Percentiles rank a stretch among this genome's conserved stretches.
Conservation (phyloP, 2,113 vertebrate species). For the Sardina pilchardus region DNA sequence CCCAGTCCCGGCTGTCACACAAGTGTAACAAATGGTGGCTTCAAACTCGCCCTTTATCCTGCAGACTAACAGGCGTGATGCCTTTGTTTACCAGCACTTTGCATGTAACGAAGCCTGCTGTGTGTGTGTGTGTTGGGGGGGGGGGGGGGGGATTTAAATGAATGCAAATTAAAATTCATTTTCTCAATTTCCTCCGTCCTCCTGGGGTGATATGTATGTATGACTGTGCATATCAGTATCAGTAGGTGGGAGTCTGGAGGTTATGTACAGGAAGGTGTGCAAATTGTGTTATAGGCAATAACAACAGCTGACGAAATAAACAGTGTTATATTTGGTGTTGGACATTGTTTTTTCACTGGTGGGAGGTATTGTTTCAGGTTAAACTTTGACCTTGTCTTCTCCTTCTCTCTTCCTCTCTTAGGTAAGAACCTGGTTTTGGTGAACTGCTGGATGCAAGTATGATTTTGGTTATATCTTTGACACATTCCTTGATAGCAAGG, state of each 20-base stretch:
- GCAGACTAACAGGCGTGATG: slow-evolving; percentile 35
- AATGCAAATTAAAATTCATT: neutral
- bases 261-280: too few relatives aligned
- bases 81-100: slow-evolving; percentile 45
- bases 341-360: too few relatives aligned
- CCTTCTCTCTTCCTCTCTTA: slow-evolving; percentile 19
- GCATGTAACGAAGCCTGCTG: slow-evolving; percentile 25
- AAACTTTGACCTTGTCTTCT: neutral
- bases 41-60: slow-evolving; percentile 50
- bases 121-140: neutral
- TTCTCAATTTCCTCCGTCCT: neutral
- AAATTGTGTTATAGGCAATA: too few relatives aligned
- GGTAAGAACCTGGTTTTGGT: slow-evolving; percentile 42
- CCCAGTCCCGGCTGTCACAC: slow-evolving; percentile 29
- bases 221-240: too few relatives aligned
- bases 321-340: too few relatives aligned
- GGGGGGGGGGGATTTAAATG: neutral
- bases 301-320: too few relatives aligned
- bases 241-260: too few relatives aligned
- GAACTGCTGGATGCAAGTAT: slow-evolving; percentile 31
- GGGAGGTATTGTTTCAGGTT: neutral
- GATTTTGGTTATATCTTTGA: slow-evolving; percentile 7
- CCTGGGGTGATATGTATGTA: neutral
- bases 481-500: neutral
- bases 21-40: slow-evolving; percentile 44